phyloP scores from a whole-genome alignment of 2,888 invertebrate species.

The Perithous albicinctus region DNA sequence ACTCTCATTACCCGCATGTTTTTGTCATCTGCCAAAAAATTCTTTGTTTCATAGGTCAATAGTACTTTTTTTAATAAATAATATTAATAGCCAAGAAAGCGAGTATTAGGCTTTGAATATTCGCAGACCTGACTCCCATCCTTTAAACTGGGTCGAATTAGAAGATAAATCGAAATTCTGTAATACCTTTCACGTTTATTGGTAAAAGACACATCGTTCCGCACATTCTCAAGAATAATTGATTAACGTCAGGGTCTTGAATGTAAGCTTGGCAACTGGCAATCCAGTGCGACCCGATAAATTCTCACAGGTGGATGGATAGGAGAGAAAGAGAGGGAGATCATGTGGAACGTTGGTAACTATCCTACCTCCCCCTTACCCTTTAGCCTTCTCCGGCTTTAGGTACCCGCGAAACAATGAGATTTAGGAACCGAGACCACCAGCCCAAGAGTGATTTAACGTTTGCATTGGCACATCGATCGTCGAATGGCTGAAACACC shows the following conservation, averaged over 20 bases:
- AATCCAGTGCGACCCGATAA: conserved; percentile 58
- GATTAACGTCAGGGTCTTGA: conserved; percentile 47
- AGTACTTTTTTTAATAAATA: no score
- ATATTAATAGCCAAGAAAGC: no score
- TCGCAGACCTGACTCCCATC: no score
- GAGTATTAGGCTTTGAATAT: no score
- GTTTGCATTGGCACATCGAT: conserved; percentile 60
- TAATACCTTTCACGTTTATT: conserved; percentile 6
- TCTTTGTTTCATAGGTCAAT: no score
- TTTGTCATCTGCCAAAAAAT: no score
- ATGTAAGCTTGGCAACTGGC: conserved; percentile 53
- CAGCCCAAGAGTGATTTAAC: conserved; percentile 62
- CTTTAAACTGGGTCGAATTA: no score
- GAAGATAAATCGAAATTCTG: no score
- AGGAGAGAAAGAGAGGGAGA: not conserved
- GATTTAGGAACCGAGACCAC: conserved; percentile 64
- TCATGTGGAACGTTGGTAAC: conserved; percentile 2
- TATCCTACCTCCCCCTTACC: not conserved
- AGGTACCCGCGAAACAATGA: conserved; percentile 63
- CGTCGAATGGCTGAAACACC: conserved; percentile 54
- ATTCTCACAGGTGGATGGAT: conserved; percentile 44
- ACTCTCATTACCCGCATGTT: no score
- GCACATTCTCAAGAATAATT: conserved; percentile 48
- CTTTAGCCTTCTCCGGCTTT: conserved; percentile 11
- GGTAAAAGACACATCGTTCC: conserved; percentile 28